These are phyloP conservation scores for Mola mola DNA, from an alignment of 2,113 vertebrate species.

Conservation along the genomic window DNA sequence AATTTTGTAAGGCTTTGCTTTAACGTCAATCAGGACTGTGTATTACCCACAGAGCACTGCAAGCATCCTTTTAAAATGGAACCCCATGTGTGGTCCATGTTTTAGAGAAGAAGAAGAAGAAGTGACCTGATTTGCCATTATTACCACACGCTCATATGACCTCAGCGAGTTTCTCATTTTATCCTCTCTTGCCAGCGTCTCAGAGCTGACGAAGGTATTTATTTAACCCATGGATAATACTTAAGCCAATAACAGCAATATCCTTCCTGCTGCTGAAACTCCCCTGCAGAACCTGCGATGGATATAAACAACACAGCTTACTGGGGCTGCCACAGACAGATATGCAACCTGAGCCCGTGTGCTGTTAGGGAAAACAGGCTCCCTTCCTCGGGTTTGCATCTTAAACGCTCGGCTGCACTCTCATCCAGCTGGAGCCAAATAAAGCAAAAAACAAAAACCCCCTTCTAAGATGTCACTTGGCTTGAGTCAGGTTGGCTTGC, in stretches of 20 bases:
- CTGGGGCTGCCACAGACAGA: slow-evolving; percentile 61
- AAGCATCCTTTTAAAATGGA: background rate
- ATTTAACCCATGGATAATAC: slow-evolving; percentile 65
- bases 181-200: slow-evolving; percentile 37
- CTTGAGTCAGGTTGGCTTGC: slow-evolving; percentile 25
- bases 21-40: too few species aligned
- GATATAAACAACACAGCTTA: slow-evolving; percentile 65
- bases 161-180: slow-evolving; percentile 27
- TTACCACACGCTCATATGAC: slow-evolving; percentile 51
- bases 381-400: slow-evolving; percentile 46
- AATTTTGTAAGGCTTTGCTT: too few species aligned
- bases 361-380: slow-evolving; percentile 57
- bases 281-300: slow-evolving; percentile 41
- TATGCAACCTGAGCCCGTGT: slow-evolving; percentile 62
- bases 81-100: slow-evolving; percentile 45
- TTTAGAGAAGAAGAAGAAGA: slow-evolving; percentile 28
- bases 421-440: slow-evolving; percentile 61
- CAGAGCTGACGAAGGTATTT: slow-evolving; percentile 42
- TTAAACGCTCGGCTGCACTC: slow-evolving; percentile 39
- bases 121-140: slow-evolving; percentile 23
- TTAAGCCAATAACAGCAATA: slow-evolving; percentile 56
- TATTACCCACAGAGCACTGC: background rate
- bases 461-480: slow-evolving; percentile 62
- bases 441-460: slow-evolving; percentile 45
- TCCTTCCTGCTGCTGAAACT: slow-evolving; percentile 55